phyloP scores from a whole-genome alignment of 2,113 vertebrate genomes.

The Eulemur macaco region DNA sequence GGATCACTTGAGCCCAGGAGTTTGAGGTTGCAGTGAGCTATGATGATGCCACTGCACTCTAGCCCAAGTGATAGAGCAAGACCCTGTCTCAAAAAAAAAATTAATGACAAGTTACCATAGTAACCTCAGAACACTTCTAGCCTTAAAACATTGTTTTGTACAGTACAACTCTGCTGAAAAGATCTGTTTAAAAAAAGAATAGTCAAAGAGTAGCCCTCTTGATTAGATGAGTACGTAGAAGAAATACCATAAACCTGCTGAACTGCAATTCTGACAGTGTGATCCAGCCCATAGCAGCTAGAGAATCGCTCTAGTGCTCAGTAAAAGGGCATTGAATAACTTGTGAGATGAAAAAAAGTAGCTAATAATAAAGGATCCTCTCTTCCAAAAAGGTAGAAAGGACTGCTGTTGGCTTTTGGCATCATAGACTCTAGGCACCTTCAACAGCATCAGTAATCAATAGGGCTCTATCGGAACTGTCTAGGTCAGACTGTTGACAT shows the following conservation, averaged over 20 bases:
- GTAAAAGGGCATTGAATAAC: neutral
- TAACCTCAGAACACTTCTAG: neutral
- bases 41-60: too few relatives aligned
- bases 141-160: neutral
- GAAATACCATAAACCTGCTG: fast-evolving
- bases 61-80: too few relatives aligned
- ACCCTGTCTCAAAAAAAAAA: neutral
- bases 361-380: neutral
- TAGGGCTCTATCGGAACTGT: neutral
- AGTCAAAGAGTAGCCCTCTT: neutral
- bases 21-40: too few relatives aligned
- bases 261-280: neutral
- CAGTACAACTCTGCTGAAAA: neutral
- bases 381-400: neutral
- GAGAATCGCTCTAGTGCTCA: neutral
- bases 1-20: too few relatives aligned
- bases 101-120: neutral
- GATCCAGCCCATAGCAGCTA: neutral
- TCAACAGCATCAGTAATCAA: neutral
- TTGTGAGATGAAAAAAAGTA: neutral
- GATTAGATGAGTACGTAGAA: too few relatives aligned
- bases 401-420: neutral
- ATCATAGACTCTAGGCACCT: neutral
- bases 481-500: neutral
- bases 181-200: neutral